A percentile compares a stretch with the other conserved stretches of the same genome.
These are phyloP conservation scores for Pteruthius melanotis DNA, from an alignment of 2,113 vertebrate genomes.

Conservation along the genomic window DNA sequence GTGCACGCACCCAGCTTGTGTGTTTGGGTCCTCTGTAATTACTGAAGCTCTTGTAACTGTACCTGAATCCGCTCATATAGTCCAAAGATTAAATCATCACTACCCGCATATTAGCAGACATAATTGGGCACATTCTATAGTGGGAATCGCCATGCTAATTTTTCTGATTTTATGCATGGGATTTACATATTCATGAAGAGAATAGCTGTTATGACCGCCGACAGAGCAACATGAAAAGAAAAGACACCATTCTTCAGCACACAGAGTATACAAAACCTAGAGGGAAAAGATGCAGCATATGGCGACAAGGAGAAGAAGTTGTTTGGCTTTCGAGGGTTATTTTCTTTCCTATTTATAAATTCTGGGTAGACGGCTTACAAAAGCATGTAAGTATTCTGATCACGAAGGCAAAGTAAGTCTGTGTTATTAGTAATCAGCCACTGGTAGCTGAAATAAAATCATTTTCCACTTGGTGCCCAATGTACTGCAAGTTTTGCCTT, in stretches of 20 bases:
- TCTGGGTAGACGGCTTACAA: constrained; percentile 29
- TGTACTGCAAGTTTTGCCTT: constrained; percentile 30
- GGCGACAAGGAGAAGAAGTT: constrained; percentile 50
- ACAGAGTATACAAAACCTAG: constrained; percentile 43
- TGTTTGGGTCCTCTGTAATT: constrained; percentile 46
- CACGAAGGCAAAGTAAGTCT: constrained; percentile 6
- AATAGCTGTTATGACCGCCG: constrained; percentile 70
- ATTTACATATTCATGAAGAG: constrained; percentile 82
- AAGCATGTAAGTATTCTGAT: constrained; percentile 28
- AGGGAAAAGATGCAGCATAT: constrained; percentile 49
- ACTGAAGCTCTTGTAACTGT: constrained; percentile 31
- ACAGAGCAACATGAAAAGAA: constrained; percentile 69
- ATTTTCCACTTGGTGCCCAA: constrained; percentile 28
- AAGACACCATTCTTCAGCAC: constrained; percentile 52
- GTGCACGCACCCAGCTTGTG: background rate
- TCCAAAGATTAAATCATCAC: constrained; percentile 62
- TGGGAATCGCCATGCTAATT: constrained; percentile 65
- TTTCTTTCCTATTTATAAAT: constrained; percentile 59
- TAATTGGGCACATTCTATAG: constrained; percentile 40
- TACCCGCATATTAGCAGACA: constrained; percentile 45
- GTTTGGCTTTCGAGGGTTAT: constrained; percentile 34
- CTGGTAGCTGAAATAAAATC: constrained; percentile 13
- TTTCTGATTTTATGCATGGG: constrained; percentile 68
- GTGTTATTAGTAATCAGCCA: background rate
- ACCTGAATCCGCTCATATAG: constrained; percentile 18